Evolutionary conservation across 2,797 vertebrate species (phyloP), one percentile per base, ranked within the genome.

Genomic region (Semaprochilodus insignis): DNA sequence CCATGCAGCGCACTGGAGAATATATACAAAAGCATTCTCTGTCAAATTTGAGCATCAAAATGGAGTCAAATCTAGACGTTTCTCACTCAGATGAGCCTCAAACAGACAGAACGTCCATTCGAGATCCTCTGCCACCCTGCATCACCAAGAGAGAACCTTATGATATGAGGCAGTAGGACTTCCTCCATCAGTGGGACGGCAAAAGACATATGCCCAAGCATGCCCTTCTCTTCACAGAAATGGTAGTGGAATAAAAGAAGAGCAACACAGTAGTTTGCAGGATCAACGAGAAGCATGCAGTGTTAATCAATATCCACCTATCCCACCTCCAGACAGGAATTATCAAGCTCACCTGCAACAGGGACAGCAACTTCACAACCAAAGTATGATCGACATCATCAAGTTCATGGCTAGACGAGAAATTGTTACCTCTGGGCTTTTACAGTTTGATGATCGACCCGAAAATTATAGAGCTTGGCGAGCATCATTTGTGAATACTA

Each of bases 401-500:
- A 70, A 25, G 36, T 70, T 70, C 31, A 70, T 70, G 34, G 34
- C 66, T 19, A 31, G 34, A 36, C 36, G 36, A 31, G 36, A 70
- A 70, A 40, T 40, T 40, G 66, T 70, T 17, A 40, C 66, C 19
- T 44, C 34, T 21, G 34, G 34, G 2, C 66, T 70, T 6, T 40
- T 44, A 70, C 66, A 70, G 34, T 70, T 70, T 70, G 36, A 70
- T 44, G 66, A 70, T 65, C 10, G 27, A 65, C 62, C 62, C 2
- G 25, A 65, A 31, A 65, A 31, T 31, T 65, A 27, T 31, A 65
- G 62, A 65, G 62, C 25, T 3, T 65, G 62, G 62, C 13, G 25
- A 65, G 62, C 62, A 31, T 65, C 62, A 31, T 65, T 65, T 31
- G 23, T 65, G 27, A 65, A 65, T 16, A 31, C 27, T 15, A 10